Percentiles rank a stretch among this genome's conserved stretches.
These are phyloP conservation scores for Empidonax traillii DNA, from an alignment of 2,113 vertebrate genomes.

Conservation along the genomic window DNA sequence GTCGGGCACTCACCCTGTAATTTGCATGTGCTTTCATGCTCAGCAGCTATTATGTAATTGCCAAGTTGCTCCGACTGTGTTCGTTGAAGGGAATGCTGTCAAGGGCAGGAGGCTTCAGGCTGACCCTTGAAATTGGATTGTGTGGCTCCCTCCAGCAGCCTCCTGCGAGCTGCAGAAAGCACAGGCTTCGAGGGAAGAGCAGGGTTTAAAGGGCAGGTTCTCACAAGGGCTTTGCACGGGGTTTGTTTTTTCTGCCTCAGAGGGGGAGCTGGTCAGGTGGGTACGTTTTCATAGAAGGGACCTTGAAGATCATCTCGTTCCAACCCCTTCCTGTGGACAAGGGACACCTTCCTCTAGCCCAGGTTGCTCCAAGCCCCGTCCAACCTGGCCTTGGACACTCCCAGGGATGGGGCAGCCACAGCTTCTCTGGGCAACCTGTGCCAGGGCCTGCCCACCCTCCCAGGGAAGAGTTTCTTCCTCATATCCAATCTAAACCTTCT, in stretches of 20 bases:
- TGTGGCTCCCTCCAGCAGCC: neutral
- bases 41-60: neutral
- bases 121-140: neutral
- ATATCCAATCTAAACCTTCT: no score
- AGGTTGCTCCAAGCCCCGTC: neutral
- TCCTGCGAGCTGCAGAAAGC: neutral
- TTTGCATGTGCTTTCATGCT: constrained; percentile 29
- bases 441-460: neutral
- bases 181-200: neutral
- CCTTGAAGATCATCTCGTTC: neutral
- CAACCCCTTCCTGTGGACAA: neutral
- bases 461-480: neutral
- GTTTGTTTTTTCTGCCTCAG: neutral
- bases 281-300: accelerated
- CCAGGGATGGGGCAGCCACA: neutral
- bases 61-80: neutral
- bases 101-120: neutral
- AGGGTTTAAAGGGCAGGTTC: neutral
- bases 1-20: constrained; percentile 26
- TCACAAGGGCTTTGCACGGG: accelerated
- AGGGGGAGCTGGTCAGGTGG: neutral
- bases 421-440: neutral
- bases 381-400: neutral
- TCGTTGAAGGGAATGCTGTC: neutral
- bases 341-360: neutral